Evolutionary conservation across 1,140 invertebrate species (phyloP).

Genomic region (Drosophila chauvacae): DNA sequence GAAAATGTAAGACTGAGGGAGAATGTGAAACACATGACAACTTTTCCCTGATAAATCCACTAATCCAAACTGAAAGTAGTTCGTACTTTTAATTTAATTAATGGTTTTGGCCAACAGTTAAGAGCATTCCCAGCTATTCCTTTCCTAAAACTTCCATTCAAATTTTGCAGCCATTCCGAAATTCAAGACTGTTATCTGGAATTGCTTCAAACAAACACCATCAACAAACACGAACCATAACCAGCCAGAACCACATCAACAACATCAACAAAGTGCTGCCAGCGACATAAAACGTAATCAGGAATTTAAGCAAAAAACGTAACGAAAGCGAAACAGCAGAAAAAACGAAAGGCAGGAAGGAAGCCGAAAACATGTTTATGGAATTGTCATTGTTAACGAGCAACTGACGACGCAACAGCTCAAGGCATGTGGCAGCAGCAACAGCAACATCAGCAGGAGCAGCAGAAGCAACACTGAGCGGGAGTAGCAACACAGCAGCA

Average conservation of each 20-base stretch:
- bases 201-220: constrained; percentile 60
- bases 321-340: background rate
- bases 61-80: background rate
- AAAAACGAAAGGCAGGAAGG: constrained; percentile 38
- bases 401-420: constrained; percentile 41
- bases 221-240: constrained; percentile 36
- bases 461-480: constrained; percentile 41
- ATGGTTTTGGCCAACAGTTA: background rate
- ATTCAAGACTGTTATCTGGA: constrained; percentile 74
- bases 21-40: no score
- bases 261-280: constrained; percentile 34
- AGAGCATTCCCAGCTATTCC: constrained; percentile 3
- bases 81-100: background rate
- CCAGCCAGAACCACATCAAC: constrained; percentile 22
- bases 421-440: constrained; percentile 42
- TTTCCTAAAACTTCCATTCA: background rate
- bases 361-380: constrained; percentile 60
- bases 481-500: constrained; percentile 19
- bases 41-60: background rate
- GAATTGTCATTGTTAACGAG: constrained; percentile 65
- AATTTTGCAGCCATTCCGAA: constrained; percentile 65
- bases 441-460: constrained; percentile 36
- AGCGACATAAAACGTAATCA: constrained; percentile 49
- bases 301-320: constrained; percentile 48
- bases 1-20: background rate